Evolutionary conservation across 2,797 vertebrate species (phyloP), one percentile per base, ranked within the genome.

Genomic region (Halcyon badia): DNA sequence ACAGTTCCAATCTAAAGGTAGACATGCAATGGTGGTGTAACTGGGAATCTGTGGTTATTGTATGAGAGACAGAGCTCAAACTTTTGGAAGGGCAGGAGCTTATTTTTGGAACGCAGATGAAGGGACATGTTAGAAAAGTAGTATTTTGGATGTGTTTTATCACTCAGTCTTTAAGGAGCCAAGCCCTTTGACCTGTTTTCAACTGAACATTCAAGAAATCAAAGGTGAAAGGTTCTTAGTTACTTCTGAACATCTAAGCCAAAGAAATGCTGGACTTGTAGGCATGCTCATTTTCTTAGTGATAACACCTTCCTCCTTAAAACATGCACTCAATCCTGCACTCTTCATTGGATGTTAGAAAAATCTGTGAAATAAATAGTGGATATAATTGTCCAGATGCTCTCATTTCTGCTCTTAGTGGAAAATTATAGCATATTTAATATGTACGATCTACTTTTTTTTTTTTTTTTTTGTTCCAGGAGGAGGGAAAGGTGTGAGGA

Each of bases 401-500:
- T 87, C 21, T 77, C 10, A 52, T 46, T 87, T 71, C 44, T 57
- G 22, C 18, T 70, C 84, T 72, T 26, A 79, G 28, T 18, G 48
- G 35, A 64, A 90, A 83, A 87, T 15, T 41, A 16, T 13, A 21
- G 9, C n/a, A 31, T 2, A 11, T 54, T 46, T 57, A 71, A 61
- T n/a, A 61, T 5, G 2, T 10, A 1, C 6, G 14, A 13, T 24
- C 20, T 25, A 35, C 16, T 39, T 19, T n/a, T 7, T 46, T 28
- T 4, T 44, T 26, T 0, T 51, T 28, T 7, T 37, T 30, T 5
- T 39, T 26, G 0, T 60, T 65, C 1, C 33, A 48, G 54, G 16
- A 84, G 37, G 72, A 14, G 7, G 5, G 52, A 68, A 80, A 2
- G 0, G n/a, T n/a, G 54, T 6, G 16, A 84, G 37, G 72, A 14